phyloP scores from a whole-genome alignment of 2,113 vertebrate species.

The Bubo scandiacus region DNA sequence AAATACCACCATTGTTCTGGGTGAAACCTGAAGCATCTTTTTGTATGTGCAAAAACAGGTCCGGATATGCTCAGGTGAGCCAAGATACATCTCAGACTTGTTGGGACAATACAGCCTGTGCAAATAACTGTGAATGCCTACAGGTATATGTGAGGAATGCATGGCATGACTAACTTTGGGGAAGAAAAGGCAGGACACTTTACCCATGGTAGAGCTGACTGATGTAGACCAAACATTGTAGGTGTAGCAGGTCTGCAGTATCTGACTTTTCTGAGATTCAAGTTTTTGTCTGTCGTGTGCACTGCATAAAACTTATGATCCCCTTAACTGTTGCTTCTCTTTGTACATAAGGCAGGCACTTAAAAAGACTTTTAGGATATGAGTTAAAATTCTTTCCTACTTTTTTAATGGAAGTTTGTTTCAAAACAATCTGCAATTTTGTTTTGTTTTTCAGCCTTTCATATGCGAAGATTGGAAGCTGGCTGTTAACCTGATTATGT shows the following conservation, averaged over 20 bases:
- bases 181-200: neutral
- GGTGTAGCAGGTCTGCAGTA: neutral
- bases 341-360: neutral
- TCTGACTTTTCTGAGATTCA: neutral
- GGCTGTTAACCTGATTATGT: neutral
- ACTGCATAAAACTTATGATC: neutral
- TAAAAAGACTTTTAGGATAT: neutral
- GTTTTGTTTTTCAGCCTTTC: neutral
- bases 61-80: neutral
- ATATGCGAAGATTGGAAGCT: neutral
- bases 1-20: neutral
- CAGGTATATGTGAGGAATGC: neutral
- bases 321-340: neutral
- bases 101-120: neutral
- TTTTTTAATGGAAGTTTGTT: neutral
- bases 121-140: neutral
- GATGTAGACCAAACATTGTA: neutral
- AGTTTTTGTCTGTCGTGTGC: neutral
- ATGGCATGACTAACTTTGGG: neutral
- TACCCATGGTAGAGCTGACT: neutral
- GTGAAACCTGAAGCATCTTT: neutral
- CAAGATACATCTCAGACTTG: neutral
- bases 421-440: neutral
- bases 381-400: neutral
- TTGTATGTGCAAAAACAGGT: neutral